These are phyloP conservation scores for Eulemur mongoz DNA, from an alignment of 2,797 vertebrate species.

Conservation along the genomic window DNA sequence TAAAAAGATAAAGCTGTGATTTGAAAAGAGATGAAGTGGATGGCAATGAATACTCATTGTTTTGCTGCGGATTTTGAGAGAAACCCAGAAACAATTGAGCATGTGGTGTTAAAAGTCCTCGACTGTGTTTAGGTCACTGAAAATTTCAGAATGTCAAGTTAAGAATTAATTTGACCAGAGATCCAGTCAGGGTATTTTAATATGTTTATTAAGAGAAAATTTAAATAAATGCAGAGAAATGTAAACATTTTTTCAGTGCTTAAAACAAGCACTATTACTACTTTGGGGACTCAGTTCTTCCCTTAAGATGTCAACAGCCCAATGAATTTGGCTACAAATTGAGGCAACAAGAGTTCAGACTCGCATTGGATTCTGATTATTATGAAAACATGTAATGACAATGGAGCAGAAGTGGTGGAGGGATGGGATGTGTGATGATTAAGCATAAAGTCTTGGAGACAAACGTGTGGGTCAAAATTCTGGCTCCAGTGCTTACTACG, in stretches of 20 bases:
- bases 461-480: not conserved
- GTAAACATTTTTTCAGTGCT: not conserved
- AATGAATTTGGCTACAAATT: not conserved
- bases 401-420: not conserved
- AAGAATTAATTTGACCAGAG: not conserved
- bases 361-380: not conserved
- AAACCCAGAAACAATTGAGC: conserved; percentile 18
- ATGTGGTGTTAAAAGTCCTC: not conserved
- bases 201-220: not conserved
- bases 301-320: not conserved
- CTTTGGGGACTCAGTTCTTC: not conserved
- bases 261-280: not conserved
- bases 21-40: conserved; percentile 11
- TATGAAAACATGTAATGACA: not conserved
- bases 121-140: not conserved
- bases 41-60: not conserved
- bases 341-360: not conserved
- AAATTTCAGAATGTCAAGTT: not conserved
- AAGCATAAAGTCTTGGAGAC: not conserved
- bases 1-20: conserved; percentile 10
- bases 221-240: not conserved
- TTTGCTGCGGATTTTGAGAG: conserved; percentile 14
- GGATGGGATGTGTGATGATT: accelerated
- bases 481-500: not conserved
- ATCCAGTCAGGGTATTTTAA: not conserved